Evolutionary conservation across 2,113 vertebrate genomes (phyloP).

Genomic region (Odobenus rosmarus): DNA sequence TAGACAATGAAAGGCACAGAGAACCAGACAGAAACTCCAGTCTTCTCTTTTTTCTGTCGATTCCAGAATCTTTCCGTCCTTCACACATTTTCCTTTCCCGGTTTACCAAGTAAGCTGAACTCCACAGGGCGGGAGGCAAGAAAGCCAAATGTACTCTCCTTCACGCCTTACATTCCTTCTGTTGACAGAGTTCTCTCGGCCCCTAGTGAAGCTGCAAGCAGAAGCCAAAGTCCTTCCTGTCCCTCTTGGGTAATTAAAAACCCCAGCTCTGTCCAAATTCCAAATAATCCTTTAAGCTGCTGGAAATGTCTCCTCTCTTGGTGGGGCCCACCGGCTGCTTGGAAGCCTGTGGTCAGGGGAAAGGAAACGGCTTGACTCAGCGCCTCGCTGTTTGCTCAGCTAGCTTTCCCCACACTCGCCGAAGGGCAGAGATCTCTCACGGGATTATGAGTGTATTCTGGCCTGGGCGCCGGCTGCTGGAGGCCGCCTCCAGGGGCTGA

Average conservation of each 20-base stretch:
- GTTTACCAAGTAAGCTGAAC: not conserved
- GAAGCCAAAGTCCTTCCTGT: not conserved
- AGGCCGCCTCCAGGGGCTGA: not conserved
- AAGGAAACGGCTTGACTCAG: too few relatives aligned
- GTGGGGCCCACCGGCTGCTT: fast-evolving
- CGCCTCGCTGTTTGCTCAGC: not conserved
- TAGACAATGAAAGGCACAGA: not conserved
- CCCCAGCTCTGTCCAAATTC: too few relatives aligned
- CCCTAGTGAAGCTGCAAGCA: not conserved
- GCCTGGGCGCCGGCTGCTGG: not conserved
- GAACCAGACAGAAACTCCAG: not conserved
- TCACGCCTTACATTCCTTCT: too few relatives aligned
- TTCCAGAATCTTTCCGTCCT: not conserved
- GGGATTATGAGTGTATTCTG: not conserved
- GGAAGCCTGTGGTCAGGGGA: too few relatives aligned
- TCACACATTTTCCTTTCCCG: not conserved
- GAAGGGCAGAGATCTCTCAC: fast-evolving
- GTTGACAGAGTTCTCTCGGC: not conserved
- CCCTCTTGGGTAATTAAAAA: not conserved
- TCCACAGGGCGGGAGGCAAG: too few relatives aligned
- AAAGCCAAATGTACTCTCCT: not conserved
- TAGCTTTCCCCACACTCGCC: not conserved
- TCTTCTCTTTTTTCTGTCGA: not conserved
- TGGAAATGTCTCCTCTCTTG: too few relatives aligned
- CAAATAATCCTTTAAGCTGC: not conserved